phyloP scores from a whole-genome alignment of 64 coral and sea anemone genomes.

The Pachyseris speciosa region DNA sequence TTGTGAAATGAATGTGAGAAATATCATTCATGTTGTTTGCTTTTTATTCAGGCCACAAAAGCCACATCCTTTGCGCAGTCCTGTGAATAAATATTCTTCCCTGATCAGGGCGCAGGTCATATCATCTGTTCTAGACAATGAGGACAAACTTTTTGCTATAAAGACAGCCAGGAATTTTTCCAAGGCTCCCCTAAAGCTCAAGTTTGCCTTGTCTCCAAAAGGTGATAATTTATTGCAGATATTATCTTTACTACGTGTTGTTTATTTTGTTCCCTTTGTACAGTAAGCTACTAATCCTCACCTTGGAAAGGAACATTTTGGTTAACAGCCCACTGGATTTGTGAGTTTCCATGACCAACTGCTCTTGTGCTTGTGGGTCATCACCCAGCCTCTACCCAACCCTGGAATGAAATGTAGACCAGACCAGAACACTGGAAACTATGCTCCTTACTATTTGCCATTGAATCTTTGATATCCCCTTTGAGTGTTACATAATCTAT shows the following conservation, averaged over 20 bases:
- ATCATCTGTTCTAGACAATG: conserved; percentile 55
- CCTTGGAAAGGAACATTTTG: too few relatives aligned
- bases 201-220: conserved; percentile 83
- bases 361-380: too few relatives aligned
- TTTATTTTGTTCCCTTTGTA: background rate
- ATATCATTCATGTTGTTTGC: background rate
- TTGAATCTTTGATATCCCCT: too few relatives aligned
- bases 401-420: too few relatives aligned
- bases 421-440: too few relatives aligned
- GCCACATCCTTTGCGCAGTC: conserved; percentile 89
- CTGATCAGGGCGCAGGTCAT: conserved; percentile 58
- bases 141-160: background rate
- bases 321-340: too few relatives aligned
- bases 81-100: conserved; percentile 63
- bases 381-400: too few relatives aligned
- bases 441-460: too few relatives aligned
- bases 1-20: background rate
- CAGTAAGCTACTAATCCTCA: too few relatives aligned
- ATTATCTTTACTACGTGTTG: background rate
- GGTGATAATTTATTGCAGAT: background rate
- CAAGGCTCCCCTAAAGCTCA: conserved; percentile 74
- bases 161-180: conserved; percentile 48
- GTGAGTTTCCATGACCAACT: too few relatives aligned
- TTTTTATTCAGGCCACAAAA: conserved; percentile 72
- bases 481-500: too few relatives aligned